A percentile compares a stretch with the other conserved stretches of the same genome.
Conservation (phyloP, 2,113 vertebrate species). For the Acrocephalus kingi region DNA sequence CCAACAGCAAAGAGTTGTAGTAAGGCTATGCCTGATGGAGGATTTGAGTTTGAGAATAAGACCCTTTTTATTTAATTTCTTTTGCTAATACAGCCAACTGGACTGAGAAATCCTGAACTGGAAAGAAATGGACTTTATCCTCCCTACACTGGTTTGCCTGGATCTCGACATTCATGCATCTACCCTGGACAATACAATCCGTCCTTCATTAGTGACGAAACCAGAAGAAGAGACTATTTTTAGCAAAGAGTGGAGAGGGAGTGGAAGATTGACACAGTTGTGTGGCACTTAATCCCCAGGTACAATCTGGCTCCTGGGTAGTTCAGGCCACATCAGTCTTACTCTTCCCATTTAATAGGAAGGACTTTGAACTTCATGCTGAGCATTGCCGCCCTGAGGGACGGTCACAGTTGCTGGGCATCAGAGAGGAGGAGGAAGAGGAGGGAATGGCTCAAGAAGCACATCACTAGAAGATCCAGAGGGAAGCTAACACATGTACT, state of each 20-base stretch:
- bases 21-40: background rate
- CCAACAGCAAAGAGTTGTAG: background rate
- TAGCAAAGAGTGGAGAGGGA: conserved; percentile 62
- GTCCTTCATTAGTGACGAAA: conserved; percentile 94
- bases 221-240: conserved; percentile 95
- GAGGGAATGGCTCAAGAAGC: background rate
- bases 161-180: conserved; percentile 96
- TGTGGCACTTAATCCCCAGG: conserved; percentile 20
- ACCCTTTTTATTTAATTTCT: background rate
- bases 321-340: background rate
- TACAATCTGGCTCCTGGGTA: background rate
- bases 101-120: conserved; percentile 89
- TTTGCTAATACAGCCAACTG: conserved; percentile 75
- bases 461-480: background rate
- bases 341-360: conserved; percentile 32
- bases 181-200: conserved; percentile 97
- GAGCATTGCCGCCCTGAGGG: background rate
- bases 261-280: background rate
- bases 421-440: background rate
- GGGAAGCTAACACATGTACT: background rate
- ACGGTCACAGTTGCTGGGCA: background rate
- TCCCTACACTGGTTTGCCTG: conserved; percentile 91
- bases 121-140: conserved; percentile 91
- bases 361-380: conserved; percentile 20
- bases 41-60: conserved; percentile 9